Conservation (phyloP, 2,888 invertebrate genomes). For the Paralinhomoeus sp. region DNA sequence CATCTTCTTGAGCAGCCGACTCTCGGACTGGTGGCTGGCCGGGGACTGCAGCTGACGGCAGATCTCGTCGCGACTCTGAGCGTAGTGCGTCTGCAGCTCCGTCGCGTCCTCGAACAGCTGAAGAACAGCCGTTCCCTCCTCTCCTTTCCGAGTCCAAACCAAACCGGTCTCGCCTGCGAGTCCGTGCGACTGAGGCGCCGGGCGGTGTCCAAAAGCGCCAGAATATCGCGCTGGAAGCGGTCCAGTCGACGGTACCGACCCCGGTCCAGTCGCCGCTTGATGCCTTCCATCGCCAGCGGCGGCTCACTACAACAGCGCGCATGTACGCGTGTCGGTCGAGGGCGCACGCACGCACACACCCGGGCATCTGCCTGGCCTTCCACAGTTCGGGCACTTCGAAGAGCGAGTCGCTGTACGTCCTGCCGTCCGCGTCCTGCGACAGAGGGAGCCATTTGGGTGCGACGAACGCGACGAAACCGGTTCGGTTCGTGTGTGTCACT, state of each 20-base stretch:
- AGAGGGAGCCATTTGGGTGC: too few relatives aligned
- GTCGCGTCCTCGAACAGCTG: conserved; percentile 74
- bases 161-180: conserved; percentile 40
- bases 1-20: conserved; percentile 37
- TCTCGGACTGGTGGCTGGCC: conserved; percentile 54
- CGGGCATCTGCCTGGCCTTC: conserved; percentile 32
- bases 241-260: conserved; percentile 77
- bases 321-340: not conserved
- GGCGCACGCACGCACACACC: conserved; percentile 8
- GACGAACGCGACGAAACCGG: too few relatives aligned
- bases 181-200: conserved; percentile 65
- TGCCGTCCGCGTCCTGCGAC: conserved; percentile 59
- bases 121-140: not conserved
- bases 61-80: conserved; percentile 41
- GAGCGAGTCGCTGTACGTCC: conserved; percentile 86
- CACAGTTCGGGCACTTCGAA: conserved; percentile 63
- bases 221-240: conserved; percentile 84
- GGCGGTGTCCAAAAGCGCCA: conserved; percentile 66
- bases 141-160: too few relatives aligned
- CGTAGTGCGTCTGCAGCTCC: conserved; percentile 71
- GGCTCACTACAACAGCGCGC: too few relatives aligned
- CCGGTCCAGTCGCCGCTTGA: conserved; percentile 63
- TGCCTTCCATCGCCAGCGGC: conserved; percentile 66
- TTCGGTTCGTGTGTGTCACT: too few relatives aligned
- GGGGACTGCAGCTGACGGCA: conserved; percentile 68